A percentile compares a stretch with the other conserved stretches of the same genome.
phyloP scores from a whole-genome alignment of 2,797 vertebrate genomes.

The Prionace glauca region DNA sequence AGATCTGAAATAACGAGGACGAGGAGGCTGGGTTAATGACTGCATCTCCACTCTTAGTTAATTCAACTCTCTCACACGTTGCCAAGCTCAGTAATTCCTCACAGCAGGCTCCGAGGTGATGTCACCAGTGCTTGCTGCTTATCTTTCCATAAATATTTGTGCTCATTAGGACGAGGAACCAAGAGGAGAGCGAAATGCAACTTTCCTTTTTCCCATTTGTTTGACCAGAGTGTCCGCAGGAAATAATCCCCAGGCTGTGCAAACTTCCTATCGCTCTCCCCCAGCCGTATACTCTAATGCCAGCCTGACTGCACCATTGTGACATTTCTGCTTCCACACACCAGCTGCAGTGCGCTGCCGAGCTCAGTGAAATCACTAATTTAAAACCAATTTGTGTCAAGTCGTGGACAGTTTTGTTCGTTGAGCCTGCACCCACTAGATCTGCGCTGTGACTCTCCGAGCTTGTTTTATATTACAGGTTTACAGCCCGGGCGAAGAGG shows the following conservation, averaged over 20 bases:
- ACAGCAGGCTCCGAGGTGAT: background rate
- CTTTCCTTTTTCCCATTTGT: too few species aligned
- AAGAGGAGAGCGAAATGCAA: background rate
- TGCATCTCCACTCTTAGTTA: background rate
- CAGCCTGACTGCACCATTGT: background rate
- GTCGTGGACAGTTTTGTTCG: background rate
- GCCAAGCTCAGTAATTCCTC: background rate
- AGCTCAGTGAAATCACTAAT: background rate
- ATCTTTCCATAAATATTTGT: background rate
- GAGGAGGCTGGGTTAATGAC: constrained; percentile 4
- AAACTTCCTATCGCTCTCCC: background rate
- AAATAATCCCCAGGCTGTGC: background rate
- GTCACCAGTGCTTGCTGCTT: background rate
- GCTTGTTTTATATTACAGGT: background rate
- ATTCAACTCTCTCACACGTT: constrained; percentile 23
- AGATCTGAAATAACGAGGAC: constrained; percentile 8
- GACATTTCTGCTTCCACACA: background rate
- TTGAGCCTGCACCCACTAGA: background rate
- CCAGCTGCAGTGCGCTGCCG: background rate
- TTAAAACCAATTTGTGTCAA: background rate
- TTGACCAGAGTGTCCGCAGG: background rate
- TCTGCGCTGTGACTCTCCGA: background rate
- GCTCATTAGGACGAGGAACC: constrained; percentile 2
- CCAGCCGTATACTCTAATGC: background rate
- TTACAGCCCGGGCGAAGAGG: background rate